Percentiles rank a stretch among this genome's conserved stretches.
phyloP scores from a whole-genome alignment of 1,140 invertebrate species.

The Cotesia typhae region DNA sequence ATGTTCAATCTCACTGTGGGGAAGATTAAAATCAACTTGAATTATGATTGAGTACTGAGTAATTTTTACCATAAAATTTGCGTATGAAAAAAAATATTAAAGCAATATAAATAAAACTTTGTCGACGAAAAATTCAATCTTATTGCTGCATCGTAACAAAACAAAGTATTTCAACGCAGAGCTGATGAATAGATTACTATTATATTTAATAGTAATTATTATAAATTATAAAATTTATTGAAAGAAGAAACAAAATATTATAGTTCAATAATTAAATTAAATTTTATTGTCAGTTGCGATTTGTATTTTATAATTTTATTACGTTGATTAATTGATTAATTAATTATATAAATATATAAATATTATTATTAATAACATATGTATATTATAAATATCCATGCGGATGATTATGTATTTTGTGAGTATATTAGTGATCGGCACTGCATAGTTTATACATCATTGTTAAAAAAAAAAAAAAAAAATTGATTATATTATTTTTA shows the following conservation, averaged over 20 bases:
- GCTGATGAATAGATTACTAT: slow-evolving; percentile 39
- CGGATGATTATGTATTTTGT: slow-evolving; percentile 55
- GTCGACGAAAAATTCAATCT: slow-evolving; percentile 38
- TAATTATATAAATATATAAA: slow-evolving; percentile 9
- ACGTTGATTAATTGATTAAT: slow-evolving; percentile 54
- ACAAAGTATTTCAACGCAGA: slow-evolving; percentile 48
- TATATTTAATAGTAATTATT: background rate
- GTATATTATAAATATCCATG: too few species aligned
- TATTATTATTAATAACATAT: too few species aligned
- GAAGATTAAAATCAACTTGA: too few species aligned
- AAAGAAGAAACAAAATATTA: slow-evolving; percentile 28
- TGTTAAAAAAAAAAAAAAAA: slow-evolving; percentile 52
- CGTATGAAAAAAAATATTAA: slow-evolving; percentile 32
- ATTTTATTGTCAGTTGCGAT: slow-evolving; percentile 54
- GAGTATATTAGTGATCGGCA: slow-evolving; percentile 57
- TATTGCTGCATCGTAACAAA: slow-evolving; percentile 42
- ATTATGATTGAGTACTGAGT: too few species aligned
- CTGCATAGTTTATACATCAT: slow-evolving; percentile 58
- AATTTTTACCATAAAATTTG: slow-evolving; percentile 7
- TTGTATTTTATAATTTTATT: slow-evolving; percentile 61
- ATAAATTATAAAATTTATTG: background rate
- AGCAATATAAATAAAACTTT: slow-evolving; percentile 41
- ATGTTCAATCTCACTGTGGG: too few species aligned
- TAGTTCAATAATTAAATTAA: slow-evolving; percentile 42
- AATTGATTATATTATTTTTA: slow-evolving; percentile 47